Percentiles rank a stretch among this genome's conserved stretches.
These are phyloP conservation scores for Gallinago jamesoni DNA, from an alignment of 2,113 vertebrate genomes.

Conservation along the genomic window DNA sequence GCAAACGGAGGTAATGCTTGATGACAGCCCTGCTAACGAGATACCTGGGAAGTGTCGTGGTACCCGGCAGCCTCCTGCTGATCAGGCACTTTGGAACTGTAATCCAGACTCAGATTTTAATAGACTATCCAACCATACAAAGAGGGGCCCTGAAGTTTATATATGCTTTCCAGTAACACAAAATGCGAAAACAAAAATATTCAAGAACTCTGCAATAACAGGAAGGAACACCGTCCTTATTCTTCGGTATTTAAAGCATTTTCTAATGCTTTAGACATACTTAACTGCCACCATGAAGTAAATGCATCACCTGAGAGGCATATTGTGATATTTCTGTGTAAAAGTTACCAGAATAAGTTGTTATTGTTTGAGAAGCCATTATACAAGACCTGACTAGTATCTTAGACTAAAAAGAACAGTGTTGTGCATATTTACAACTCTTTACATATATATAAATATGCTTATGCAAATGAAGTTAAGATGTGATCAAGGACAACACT, in stretches of 20 bases:
- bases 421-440: not conserved
- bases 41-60: not conserved
- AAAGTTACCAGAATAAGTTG: not conserved
- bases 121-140: not conserved
- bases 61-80: no score
- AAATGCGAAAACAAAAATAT: not conserved
- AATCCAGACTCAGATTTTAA: not conserved
- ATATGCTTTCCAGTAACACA: no score
- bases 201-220: not conserved
- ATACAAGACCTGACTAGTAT: not conserved
- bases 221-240: not conserved
- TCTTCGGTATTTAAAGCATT: not conserved
- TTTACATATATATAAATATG: not conserved
- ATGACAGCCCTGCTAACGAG: not conserved
- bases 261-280: not conserved
- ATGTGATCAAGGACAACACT: not conserved
- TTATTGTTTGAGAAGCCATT: not conserved
- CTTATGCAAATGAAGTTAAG: not conserved
- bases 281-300: not conserved
- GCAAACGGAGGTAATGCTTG: not conserved
- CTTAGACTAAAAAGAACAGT: not conserved
- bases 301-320: not conserved
- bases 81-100: not conserved
- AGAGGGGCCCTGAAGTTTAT: not conserved
- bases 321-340: not conserved